A percentile compares a stretch with the other conserved stretches of the same genome.
phyloP scores from a whole-genome alignment of 2,888 invertebrate genomes.

The Leptinotarsa peninsularis region DNA sequence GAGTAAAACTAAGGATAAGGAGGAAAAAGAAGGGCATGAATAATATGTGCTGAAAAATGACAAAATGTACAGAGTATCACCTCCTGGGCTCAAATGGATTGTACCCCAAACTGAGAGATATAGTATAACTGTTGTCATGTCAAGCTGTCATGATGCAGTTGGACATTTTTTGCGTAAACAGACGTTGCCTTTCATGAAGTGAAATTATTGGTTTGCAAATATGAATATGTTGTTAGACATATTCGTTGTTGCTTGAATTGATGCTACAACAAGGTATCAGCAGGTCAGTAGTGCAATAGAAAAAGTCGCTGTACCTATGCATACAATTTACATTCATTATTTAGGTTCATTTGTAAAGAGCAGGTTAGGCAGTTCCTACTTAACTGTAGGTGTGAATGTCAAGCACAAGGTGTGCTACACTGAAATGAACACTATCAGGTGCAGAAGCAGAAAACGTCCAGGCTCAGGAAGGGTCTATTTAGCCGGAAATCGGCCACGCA shows the following conservation, averaged over 20 bases:
- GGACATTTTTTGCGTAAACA: slow-evolving; percentile 28
- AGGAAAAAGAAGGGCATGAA: slow-evolving; percentile 15
- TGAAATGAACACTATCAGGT: too few species aligned
- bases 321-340: slow-evolving; percentile 26
- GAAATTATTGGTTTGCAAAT: slow-evolving; percentile 40
- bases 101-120: slow-evolving; percentile 4
- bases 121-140: not conserved
- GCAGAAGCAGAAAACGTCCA: too few species aligned
- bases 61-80: not conserved
- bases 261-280: slow-evolving; percentile 4
- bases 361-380: slow-evolving; percentile 32
- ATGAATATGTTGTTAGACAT: slow-evolving; percentile 35
- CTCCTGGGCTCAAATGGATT: slow-evolving; percentile 14
- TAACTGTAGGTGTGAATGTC: slow-evolving; percentile 52
- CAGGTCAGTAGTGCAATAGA: slow-evolving; percentile 27
- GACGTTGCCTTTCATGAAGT: slow-evolving; percentile 10
- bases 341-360: not conserved
- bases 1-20: not conserved
- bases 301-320: slow-evolving; percentile 26
- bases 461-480: too few species aligned
- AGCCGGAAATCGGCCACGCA: too few species aligned
- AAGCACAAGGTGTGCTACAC: too few species aligned
- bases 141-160: slow-evolving; percentile 12
- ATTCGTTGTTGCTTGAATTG: slow-evolving; percentile 29
- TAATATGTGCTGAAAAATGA: slow-evolving; percentile 11